Conservation (phyloP, 2,113 vertebrate species). For the Myiagra hebetior region DNA sequence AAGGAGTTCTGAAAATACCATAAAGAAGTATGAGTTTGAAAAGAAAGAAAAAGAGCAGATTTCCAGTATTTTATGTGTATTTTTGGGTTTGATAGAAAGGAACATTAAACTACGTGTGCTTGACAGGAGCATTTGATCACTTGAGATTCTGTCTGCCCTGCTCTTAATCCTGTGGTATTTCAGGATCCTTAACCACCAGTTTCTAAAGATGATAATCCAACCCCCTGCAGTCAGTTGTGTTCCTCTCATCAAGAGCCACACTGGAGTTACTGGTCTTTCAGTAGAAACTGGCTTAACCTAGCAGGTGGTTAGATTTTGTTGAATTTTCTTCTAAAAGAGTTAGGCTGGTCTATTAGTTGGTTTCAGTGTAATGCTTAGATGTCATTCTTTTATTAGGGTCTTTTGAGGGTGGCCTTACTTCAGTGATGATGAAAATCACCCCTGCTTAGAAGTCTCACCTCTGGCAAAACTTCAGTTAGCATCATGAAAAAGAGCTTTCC, state of each 20-base stretch:
- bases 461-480: not conserved
- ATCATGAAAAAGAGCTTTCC: not conserved
- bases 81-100: not conserved
- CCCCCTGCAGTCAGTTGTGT: not conserved
- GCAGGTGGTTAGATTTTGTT: not conserved
- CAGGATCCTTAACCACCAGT: not conserved
- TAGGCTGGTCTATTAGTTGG: not conserved
- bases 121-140: not conserved
- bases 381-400: not conserved
- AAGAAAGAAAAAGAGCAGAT: not conserved
- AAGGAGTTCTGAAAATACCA: not conserved
- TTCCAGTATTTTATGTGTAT: not conserved
- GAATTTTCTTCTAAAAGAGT: not conserved
- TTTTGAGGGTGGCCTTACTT: not conserved
- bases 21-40: not conserved
- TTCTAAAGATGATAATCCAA: not conserved
- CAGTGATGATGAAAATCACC: not conserved
- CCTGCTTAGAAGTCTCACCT: not conserved
- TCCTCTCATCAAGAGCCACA: not conserved
- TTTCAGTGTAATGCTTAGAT: not conserved
- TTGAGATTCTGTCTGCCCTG: not conserved
- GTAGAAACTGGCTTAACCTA: not conserved
- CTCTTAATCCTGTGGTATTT: conserved; percentile 5
- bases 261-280: not conserved
- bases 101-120: not conserved